phyloP scores from a whole-genome alignment of 1,140 invertebrate species.

The Chrysoperla carnea region DNA sequence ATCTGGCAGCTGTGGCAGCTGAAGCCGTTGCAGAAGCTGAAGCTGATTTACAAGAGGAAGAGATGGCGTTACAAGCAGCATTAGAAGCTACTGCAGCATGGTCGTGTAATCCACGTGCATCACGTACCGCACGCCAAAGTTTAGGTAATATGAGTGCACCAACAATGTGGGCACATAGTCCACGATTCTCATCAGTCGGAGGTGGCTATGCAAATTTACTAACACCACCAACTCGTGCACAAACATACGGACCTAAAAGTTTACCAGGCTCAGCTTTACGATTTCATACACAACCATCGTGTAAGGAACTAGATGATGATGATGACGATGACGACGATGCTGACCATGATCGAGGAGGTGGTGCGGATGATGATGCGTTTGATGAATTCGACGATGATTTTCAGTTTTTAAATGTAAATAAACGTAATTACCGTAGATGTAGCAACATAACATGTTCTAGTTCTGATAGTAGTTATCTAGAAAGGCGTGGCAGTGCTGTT shows the following conservation, averaged over 20 bases:
- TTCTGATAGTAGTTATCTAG: conserved; percentile 61
- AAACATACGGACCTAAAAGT: conserved; percentile 10
- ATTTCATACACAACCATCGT: conserved; percentile 22
- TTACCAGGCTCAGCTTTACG: conserved; percentile 30
- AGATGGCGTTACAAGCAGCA: conserved; percentile 54
- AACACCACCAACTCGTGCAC: conserved; percentile 34
- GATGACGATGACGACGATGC: conserved; percentile 26
- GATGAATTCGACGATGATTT: conserved; percentile 13
- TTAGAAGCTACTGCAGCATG: conserved; percentile 44
- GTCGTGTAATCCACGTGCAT: conserved; percentile 26
- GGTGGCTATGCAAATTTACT: conserved; percentile 49
- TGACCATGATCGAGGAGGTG: conserved; percentile 15
- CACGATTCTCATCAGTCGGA: conserved; percentile 46
- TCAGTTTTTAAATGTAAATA: conserved; percentile 15
- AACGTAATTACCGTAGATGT: conserved; percentile 37
- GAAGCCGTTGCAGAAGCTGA: conserved; percentile 47
- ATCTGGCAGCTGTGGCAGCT: conserved; percentile 34
- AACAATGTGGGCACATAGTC: conserved; percentile 14
- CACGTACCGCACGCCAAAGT: conserved; percentile 24
- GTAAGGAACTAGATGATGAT: conserved; percentile 22
- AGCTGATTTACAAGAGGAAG: conserved; percentile 41
- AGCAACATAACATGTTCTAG: conserved; percentile 68
- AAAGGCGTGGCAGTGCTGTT: conserved; percentile 55
- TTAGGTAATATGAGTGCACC: conserved; percentile 27
- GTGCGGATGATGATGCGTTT: conserved; percentile 19